Conservation (phyloP, 2,797 vertebrate species). For the Notamacropus eugenii region DNA sequence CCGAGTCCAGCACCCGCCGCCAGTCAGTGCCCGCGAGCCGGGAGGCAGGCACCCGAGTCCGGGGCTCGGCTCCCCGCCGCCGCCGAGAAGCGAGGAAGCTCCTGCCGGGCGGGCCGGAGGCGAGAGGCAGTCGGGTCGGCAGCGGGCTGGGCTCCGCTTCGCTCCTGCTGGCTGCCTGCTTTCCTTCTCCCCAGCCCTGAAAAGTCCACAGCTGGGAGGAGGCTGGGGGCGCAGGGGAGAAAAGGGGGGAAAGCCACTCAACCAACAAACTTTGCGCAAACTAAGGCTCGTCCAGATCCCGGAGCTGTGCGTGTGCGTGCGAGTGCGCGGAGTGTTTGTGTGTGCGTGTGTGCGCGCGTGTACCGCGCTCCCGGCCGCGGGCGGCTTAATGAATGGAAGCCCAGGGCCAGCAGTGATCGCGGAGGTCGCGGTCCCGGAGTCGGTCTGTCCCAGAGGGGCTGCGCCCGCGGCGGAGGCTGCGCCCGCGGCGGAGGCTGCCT, state of each 20-base stretch:
- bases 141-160: not conserved
- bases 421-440: conserved; percentile 11
- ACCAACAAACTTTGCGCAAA: conserved; percentile 65
- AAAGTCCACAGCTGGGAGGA: not conserved
- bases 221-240: conserved; percentile 27
- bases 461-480: conserved; percentile 41
- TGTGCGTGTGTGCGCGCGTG: conserved; percentile 39
- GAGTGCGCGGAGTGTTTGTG: conserved; percentile 3
- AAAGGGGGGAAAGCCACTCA: conserved; percentile 4
- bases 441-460: not conserved
- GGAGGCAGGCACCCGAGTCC: not conserved
- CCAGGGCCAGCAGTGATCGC: not conserved
- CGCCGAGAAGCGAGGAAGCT: not conserved
- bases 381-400: conserved; percentile 75
- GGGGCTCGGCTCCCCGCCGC: not conserved
- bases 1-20: conserved; percentile 65
- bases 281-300: conserved; percentile 45
- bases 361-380: conserved; percentile 19
- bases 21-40: conserved; percentile 51
- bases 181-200: conserved; percentile 30
- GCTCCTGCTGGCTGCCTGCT: conserved; percentile 15
- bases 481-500: conserved; percentile 64
- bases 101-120: not conserved
- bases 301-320: conserved; percentile 13
- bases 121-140: not conserved